A percentile compares a stretch with the other conserved stretches of the same genome.
These are phyloP conservation scores for Strix aluco DNA, from an alignment of 2,113 vertebrate species.

Conservation along the genomic window DNA sequence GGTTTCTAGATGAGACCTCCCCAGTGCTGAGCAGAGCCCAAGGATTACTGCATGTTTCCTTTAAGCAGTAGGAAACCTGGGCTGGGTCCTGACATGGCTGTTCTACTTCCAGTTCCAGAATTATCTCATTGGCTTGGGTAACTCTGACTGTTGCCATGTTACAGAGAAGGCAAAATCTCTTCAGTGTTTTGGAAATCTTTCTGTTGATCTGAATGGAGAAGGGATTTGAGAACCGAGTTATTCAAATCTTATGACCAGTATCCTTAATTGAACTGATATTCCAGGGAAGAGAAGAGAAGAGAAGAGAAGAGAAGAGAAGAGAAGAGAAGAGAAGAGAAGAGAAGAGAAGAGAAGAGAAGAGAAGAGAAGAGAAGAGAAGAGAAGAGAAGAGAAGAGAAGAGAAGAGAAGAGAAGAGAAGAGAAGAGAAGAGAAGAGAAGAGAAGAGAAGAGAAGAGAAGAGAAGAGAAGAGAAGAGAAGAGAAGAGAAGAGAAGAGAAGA, in stretches of 20 bases:
- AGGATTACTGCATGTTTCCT: background rate
- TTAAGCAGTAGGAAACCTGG: rapidly evolving
- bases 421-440: too few species aligned
- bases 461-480: too few species aligned
- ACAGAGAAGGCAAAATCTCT: background rate
- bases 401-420: too few species aligned
- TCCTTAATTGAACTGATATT: background rate
- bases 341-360: too few species aligned
- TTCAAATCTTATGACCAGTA: background rate
- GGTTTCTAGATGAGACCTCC: background rate
- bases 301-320: too few species aligned
- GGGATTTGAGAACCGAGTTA: background rate
- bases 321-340: too few species aligned
- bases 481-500: too few species aligned
- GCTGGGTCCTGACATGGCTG: background rate
- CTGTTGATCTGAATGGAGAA: background rate
- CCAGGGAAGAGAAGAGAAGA: background rate
- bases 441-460: too few species aligned
- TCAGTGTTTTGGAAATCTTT: background rate
- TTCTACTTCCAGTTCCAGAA: constrained; percentile 22
- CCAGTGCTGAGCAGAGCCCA: background rate
- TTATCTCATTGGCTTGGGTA: background rate
- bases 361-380: too few species aligned
- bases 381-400: too few species aligned
- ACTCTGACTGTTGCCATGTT: background rate